phyloP scores from a whole-genome alignment of 30 jellyfish, hydroid and myxozoan species.

The Turritopsis rubra region DNA sequence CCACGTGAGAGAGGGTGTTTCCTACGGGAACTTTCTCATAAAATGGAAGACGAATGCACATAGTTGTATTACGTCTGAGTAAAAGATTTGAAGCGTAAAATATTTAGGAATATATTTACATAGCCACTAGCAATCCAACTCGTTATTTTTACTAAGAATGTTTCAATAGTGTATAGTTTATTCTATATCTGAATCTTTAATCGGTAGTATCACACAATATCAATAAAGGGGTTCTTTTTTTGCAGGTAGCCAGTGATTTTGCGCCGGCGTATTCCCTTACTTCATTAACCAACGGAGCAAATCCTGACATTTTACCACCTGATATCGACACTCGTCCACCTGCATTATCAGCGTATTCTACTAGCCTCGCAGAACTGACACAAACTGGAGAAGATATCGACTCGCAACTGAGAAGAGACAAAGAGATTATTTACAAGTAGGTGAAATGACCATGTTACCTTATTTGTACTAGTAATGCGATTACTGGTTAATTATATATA shows the following conservation, averaged over 20 bases:
- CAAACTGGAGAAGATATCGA: conserved; percentile 8
- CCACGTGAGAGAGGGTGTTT: no score
- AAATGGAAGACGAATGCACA: no score
- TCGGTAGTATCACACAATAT: no score
- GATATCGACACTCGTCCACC: not conserved
- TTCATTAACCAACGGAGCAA: not conserved
- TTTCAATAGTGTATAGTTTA: no score
- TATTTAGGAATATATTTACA: no score
- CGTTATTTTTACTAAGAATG: no score
- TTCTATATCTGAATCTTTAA: no score
- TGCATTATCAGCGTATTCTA: not conserved
- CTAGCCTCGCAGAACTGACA: not conserved
- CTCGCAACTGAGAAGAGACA: conserved; percentile 3
- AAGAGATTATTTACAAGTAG: conserved; percentile 7
- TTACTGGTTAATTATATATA: no score
- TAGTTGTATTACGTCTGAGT: no score
- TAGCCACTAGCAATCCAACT: no score
- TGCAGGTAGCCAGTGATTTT: conserved; percentile 9
- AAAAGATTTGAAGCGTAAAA: no score
- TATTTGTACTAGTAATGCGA: not conserved
- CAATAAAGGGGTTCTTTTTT: not conserved
- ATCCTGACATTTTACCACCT: not conserved
- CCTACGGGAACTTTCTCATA: no score
- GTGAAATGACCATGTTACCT: not conserved
- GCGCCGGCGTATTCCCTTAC: not conserved